A percentile compares a stretch with the other conserved stretches of the same genome.
Conservation (phyloP, 2,797 vertebrate genomes). For the Australoheros facetus region DNA sequence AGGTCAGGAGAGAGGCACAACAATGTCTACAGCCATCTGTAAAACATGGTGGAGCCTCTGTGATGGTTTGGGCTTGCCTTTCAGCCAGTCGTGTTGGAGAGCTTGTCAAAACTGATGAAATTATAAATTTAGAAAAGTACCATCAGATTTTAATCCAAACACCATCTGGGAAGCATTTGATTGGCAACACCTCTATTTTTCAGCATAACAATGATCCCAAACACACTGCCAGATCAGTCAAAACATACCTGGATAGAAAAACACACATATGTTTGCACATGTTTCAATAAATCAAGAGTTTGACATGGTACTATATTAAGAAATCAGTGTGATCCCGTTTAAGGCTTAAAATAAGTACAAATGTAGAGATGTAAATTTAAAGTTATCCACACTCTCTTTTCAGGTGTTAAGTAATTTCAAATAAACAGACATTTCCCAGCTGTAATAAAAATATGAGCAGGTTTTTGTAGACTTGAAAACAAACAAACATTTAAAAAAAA, state of each 20-base stretch:
- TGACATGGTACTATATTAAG: background rate
- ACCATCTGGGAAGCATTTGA: background rate
- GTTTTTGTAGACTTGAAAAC: background rate
- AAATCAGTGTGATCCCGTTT: background rate
- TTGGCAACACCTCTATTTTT: background rate
- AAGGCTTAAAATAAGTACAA: background rate
- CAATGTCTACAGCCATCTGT: background rate
- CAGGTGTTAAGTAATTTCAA: background rate
- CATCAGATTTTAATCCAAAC: background rate
- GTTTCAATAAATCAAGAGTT: background rate
- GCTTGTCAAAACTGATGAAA: background rate
- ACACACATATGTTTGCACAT: background rate
- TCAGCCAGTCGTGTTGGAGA: background rate
- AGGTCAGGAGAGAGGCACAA: background rate
- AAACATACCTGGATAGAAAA: background rate
- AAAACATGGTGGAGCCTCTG: background rate
- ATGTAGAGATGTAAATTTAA: background rate
- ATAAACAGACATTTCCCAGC: background rate
- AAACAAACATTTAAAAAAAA: background rate
- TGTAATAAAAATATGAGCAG: constrained; percentile 10
- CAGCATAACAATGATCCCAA: background rate
- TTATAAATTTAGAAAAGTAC: background rate
- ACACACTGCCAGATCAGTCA: background rate
- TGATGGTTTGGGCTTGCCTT: background rate
- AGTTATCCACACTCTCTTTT: background rate